Evolutionary conservation across 2,797 vertebrate genomes (phyloP), one percentile per base, ranked within the genome.

Genomic region (Amblyraja radiata): DNA sequence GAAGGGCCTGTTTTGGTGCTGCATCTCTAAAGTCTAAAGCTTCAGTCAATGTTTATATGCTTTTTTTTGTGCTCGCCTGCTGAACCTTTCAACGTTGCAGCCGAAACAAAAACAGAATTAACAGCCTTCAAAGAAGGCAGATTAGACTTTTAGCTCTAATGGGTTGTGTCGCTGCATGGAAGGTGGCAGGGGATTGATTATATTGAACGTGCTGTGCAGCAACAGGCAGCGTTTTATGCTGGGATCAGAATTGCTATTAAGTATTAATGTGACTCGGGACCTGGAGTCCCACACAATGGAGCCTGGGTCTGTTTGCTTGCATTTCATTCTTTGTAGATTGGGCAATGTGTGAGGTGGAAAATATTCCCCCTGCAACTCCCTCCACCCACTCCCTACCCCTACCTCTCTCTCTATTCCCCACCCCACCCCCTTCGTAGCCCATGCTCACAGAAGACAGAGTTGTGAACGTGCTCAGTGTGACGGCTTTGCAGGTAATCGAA

Each of bases 111-210:
- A 46, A 32, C 84, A 90, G 39, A 92, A 92, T 58, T 28, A 76
- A 76, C 71, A 92, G 71, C 25, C 32, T 74, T 92, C 46, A 3
- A 21, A 74, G 90, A 28, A 54, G 61, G 21, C 84, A 88, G 84
- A 88, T 88, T 88, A 88, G 84, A 88, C 63, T 65, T 86, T 63
- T 9, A 8, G 61, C 54, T 92, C 46, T 91, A 46, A 91, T 46
- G 36, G 21, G 21, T n/a, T 54, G 6, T 91, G 65, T 76, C 39
- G 28, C 68, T 76, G 90, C 21, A 16, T 54, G 71, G 21, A 74
- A 76, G 23, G 68, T 54, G 90, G 36, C 25, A 28, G 90, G 84
- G 90, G 90, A 74, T 92, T 73, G 90, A 92, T 54, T 92, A 54
- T 46, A 54, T 91, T 46, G 39, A 54, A 11, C n/a, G 90, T 2